Evolutionary conservation across 2,888 invertebrate species (phyloP).

Genomic region (Toxonevra muliebris): DNA sequence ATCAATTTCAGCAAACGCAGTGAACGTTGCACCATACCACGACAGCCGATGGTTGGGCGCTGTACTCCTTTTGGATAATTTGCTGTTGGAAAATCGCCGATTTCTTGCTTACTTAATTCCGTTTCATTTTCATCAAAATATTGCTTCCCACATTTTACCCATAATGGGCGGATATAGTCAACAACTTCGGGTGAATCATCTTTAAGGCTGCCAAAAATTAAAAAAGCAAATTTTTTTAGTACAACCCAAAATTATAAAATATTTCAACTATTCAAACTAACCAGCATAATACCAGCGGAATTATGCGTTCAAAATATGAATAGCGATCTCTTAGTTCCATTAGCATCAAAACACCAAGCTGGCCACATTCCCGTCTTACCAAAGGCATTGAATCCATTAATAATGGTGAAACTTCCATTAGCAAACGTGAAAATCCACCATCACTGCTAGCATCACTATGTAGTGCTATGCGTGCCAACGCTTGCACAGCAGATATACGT

Average conservation of each 20-base stretch:
- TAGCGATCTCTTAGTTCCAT: slow-evolving; percentile 83
- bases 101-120: slow-evolving; percentile 87
- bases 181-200: slow-evolving; percentile 83
- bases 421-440: slow-evolving; percentile 73
- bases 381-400: slow-evolving; percentile 84
- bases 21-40: slow-evolving; percentile 79
- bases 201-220: slow-evolving; percentile 69
- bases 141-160: slow-evolving; percentile 79
- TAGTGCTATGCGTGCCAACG: slow-evolving; percentile 71
- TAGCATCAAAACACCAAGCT: slow-evolving; percentile 82
- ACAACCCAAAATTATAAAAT: slow-evolving; percentile 2
- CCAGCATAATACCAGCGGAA: slow-evolving; percentile 87
- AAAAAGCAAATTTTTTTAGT: neutral
- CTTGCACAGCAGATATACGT: slow-evolving; percentile 76
- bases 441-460: slow-evolving; percentile 74
- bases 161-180: slow-evolving; percentile 71
- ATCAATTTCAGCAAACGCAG: slow-evolving; percentile 57
- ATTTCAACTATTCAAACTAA: slow-evolving; percentile 52
- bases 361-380: slow-evolving; percentile 80
- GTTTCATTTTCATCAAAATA: slow-evolving; percentile 88
- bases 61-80: slow-evolving; percentile 79
- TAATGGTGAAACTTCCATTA: slow-evolving; percentile 84
- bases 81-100: slow-evolving; percentile 71
- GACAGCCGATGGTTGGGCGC: slow-evolving; percentile 89
- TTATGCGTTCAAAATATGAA: slow-evolving; percentile 85